phyloP scores from a whole-genome alignment of 2,113 vertebrate genomes.

The Lycaon pictus region DNA sequence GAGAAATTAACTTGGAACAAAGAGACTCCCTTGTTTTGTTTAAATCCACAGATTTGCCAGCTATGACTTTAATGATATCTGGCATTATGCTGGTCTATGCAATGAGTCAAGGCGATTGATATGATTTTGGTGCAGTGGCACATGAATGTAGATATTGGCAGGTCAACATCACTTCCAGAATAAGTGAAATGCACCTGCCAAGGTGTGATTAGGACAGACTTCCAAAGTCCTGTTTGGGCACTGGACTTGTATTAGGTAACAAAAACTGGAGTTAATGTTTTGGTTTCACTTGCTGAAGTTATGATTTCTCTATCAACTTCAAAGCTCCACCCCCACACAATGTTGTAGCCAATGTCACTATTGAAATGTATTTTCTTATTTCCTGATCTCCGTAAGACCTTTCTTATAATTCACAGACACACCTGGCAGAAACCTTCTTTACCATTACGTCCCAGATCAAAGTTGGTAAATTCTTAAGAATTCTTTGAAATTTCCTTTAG shows the following conservation, averaged over 20 bases:
- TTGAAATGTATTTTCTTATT: conserved; percentile 69
- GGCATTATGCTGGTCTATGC: conserved; percentile 68
- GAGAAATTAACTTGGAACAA: conserved; percentile 58
- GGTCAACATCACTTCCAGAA: conserved; percentile 82
- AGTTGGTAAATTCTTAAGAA: background rate
- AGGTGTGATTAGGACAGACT: conserved; percentile 71
- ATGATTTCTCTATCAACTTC: conserved; percentile 53
- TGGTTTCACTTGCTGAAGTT: conserved; percentile 61
- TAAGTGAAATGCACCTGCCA: conserved; percentile 64
- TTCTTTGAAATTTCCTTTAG: conserved; percentile 38
- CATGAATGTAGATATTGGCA: conserved; percentile 79
- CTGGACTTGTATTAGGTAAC: conserved; percentile 50
- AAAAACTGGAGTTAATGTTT: conserved; percentile 68
- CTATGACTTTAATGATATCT: conserved; percentile 45
- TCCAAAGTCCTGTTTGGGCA: conserved; percentile 74
- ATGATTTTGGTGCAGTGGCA: conserved; percentile 84
- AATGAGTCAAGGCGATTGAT: conserved; percentile 73
- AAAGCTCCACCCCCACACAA: conserved; percentile 41
- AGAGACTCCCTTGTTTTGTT: conserved; percentile 31
- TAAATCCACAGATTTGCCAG: background rate
- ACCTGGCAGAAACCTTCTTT: conserved; percentile 57
- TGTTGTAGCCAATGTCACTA: conserved; percentile 39
- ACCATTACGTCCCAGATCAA: background rate
- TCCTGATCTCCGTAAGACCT: conserved; percentile 46
- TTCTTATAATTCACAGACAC: conserved; percentile 66